Conservation (phyloP, 2,797 vertebrate genomes). For the Otus scops region DNA sequence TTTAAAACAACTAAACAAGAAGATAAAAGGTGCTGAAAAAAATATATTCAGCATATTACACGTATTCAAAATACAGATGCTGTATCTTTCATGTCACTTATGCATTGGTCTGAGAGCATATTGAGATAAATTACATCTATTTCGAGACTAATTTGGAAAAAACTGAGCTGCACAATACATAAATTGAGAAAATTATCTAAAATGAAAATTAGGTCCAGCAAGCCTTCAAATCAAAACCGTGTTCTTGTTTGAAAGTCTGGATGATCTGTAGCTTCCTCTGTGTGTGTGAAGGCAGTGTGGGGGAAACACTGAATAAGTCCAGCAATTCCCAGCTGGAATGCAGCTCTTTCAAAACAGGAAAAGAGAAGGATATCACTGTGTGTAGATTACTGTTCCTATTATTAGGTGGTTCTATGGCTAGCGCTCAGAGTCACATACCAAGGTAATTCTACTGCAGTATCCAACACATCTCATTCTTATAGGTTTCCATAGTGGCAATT, state of each 20-base stretch:
- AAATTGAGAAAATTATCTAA: not conserved
- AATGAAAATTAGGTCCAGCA: not conserved
- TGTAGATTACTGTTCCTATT: not conserved
- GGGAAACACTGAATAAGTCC: not conserved
- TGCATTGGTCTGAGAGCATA: not conserved
- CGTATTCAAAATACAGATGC: not conserved
- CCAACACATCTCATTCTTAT: not conserved
- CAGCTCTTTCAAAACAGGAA: not conserved
- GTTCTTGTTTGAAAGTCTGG: not conserved
- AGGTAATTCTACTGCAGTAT: not conserved
- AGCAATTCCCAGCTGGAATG: not conserved
- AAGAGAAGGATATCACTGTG: not conserved
- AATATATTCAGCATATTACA: not conserved
- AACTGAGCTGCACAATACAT: not conserved
- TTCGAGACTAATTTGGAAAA: slow-evolving; percentile 8
- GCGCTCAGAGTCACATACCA: not conserved
- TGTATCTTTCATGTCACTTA: not conserved
- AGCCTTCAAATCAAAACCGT: not conserved
- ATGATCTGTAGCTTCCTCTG: not conserved
- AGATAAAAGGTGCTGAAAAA: not conserved
- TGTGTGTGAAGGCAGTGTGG: not conserved
- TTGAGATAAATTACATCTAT: slow-evolving; percentile 1
- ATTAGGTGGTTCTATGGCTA: not conserved
- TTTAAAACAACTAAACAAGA: not conserved
- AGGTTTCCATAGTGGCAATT: not conserved